phyloP scores from a whole-genome alignment of 2,888 invertebrate species.

The Diloba caeruleocephala region DNA sequence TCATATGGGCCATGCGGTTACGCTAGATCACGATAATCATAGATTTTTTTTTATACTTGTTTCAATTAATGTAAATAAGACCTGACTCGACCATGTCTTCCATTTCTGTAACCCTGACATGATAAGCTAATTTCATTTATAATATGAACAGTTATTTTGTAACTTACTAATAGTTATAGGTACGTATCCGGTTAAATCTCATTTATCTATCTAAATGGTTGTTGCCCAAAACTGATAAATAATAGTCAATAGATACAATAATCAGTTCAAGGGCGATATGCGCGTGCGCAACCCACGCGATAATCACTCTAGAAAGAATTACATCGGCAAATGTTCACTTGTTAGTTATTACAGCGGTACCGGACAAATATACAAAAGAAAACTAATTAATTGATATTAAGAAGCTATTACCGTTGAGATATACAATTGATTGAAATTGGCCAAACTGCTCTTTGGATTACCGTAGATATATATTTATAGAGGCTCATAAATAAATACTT shows the following conservation, averaged over 20 bases:
- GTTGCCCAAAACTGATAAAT: conserved; percentile 74
- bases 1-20: too few relatives aligned
- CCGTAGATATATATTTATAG: too few relatives aligned
- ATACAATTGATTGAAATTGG: too few relatives aligned
- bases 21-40: too few relatives aligned
- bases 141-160: conserved; percentile 39
- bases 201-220: conserved; percentile 70
- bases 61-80: not conserved
- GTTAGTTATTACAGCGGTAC: conserved; percentile 28
- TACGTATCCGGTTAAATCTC: conserved; percentile 64
- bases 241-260: conserved; percentile 62
- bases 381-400: too few relatives aligned
- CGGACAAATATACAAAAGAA: too few relatives aligned
- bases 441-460: too few relatives aligned
- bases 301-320: conserved; percentile 42
- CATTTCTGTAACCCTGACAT: conserved; percentile 34
- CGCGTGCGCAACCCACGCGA: conserved; percentile 65
- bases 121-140: conserved; percentile 37
- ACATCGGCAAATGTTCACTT: conserved; percentile 38
- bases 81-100: conserved; percentile 10
- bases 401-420: too few relatives aligned
- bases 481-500: too few relatives aligned
- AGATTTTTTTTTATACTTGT: too few relatives aligned
- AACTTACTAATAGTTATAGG: conserved; percentile 41
- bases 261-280: conserved; percentile 69